Evolutionary conservation across 2,113 vertebrate genomes (phyloP).

Genomic region (Sitta europaea): DNA sequence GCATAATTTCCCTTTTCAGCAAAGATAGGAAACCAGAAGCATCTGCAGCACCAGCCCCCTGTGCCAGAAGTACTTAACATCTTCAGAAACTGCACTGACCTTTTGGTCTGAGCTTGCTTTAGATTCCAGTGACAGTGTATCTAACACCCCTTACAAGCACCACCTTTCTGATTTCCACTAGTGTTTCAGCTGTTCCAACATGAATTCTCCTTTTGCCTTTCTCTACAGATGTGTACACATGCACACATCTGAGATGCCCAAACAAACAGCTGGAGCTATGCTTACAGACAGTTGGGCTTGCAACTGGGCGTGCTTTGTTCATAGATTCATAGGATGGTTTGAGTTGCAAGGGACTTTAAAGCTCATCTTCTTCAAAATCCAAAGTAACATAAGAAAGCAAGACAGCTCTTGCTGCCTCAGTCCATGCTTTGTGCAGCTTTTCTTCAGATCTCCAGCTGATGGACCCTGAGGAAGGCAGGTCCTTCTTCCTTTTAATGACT

Average conservation of each 20-base stretch:
- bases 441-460: not conserved
- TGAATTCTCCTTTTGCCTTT: not conserved
- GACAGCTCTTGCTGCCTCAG: not conserved
- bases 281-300: not conserved
- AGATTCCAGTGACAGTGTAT: not conserved
- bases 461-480: not conserved
- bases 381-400: not conserved
- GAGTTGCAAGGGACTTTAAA: not conserved
- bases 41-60: not conserved
- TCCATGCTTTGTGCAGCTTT: not conserved
- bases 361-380: not conserved
- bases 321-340: not conserved
- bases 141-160: not conserved
- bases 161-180: not conserved
- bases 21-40: not conserved
- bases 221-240: rapidly evolving
- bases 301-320: not conserved
- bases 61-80: not conserved
- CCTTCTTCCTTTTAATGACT: not conserved
- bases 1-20: not conserved
- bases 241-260: not conserved
- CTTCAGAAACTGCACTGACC: not conserved
- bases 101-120: not conserved
- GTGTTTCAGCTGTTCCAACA: not conserved
- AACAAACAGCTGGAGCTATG: not conserved